These are phyloP conservation scores for Ichneumon xanthorius DNA, from an alignment of 2,888 invertebrate genomes.

Conservation along the genomic window DNA sequence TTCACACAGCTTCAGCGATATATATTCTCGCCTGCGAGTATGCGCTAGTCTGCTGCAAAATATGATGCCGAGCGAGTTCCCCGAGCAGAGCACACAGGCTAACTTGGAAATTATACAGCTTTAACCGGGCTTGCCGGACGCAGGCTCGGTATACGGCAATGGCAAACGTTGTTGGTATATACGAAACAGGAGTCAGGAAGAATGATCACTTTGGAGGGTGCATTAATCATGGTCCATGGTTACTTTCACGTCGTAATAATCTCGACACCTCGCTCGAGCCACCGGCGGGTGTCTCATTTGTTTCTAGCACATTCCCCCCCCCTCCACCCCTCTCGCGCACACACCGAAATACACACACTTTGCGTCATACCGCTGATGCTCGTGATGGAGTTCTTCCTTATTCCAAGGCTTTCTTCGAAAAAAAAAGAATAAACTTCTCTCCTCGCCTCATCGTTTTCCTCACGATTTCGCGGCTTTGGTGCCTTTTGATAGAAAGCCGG, in stretches of 20 bases:
- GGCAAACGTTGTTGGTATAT: slow-evolving; percentile 49
- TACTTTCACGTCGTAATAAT: slow-evolving; percentile 77
- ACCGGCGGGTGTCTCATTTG: slow-evolving; percentile 60
- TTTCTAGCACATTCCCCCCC: slow-evolving; percentile 26
- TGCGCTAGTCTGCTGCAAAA: background rate
- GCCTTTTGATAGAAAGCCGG: slow-evolving; percentile 11
- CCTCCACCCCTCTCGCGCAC: background rate
- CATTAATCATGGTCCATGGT: slow-evolving; percentile 79
- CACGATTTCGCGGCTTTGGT: background rate
- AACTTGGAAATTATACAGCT: slow-evolving; percentile 54
- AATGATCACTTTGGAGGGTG: slow-evolving; percentile 71
- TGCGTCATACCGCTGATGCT: background rate
- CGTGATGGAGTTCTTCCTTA: slow-evolving; percentile 16
- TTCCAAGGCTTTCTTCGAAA: background rate
- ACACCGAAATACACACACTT: background rate
- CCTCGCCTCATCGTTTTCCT: background rate
- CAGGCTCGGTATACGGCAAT: slow-evolving; percentile 28
- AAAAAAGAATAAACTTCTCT: background rate
- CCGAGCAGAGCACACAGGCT: slow-evolving; percentile 1
- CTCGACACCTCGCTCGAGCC: slow-evolving; percentile 67
- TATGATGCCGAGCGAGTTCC: background rate
- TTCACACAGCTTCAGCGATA: slow-evolving; percentile 6
- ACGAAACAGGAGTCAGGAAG: slow-evolving; percentile 45
- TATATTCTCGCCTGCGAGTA: background rate
- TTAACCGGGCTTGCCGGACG: slow-evolving; percentile 7